Conservation (phyloP, 2,888 invertebrate species). For the Halictus quadricinctus region DNA sequence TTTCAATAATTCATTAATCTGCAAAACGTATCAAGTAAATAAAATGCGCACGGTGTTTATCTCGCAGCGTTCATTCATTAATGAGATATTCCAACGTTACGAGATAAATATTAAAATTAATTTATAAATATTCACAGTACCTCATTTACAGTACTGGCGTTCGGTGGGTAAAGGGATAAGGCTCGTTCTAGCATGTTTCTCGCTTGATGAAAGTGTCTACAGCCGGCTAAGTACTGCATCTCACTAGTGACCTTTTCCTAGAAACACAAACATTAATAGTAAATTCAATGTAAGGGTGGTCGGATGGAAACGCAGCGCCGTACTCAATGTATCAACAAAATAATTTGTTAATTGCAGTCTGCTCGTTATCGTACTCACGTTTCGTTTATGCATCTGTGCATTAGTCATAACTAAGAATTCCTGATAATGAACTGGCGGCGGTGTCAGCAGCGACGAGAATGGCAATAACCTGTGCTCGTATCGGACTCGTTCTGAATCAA, state of each 20-base stretch:
- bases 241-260: conserved; percentile 78
- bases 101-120: background rate
- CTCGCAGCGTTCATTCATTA: too few relatives aligned
- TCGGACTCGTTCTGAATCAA: conserved; percentile 96
- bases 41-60: background rate
- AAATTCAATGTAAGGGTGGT: background rate
- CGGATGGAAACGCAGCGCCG: too few relatives aligned
- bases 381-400: conserved; percentile 76
- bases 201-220: conserved; percentile 96
- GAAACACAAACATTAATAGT: conserved; percentile 25
- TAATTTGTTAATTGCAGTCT: background rate
- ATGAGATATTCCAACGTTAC: background rate
- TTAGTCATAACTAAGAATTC: conserved; percentile 93
- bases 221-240: conserved; percentile 89
- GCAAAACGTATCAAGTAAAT: conserved; percentile 73
- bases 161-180: conserved; percentile 89
- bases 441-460: conserved; percentile 92
- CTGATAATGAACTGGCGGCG: conserved; percentile 95
- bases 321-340: too few relatives aligned
- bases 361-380: conserved; percentile 70
- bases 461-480: conserved; percentile 97
- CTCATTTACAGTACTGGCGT: conserved; percentile 78
- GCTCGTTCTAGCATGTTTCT: conserved; percentile 92
- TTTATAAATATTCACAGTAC: conserved; percentile 59
- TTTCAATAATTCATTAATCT: conserved; percentile 92